Base-by-base conservation (phyloP, 2,113 vertebrate species). In the Erpornis zantholeuca region DNA sequence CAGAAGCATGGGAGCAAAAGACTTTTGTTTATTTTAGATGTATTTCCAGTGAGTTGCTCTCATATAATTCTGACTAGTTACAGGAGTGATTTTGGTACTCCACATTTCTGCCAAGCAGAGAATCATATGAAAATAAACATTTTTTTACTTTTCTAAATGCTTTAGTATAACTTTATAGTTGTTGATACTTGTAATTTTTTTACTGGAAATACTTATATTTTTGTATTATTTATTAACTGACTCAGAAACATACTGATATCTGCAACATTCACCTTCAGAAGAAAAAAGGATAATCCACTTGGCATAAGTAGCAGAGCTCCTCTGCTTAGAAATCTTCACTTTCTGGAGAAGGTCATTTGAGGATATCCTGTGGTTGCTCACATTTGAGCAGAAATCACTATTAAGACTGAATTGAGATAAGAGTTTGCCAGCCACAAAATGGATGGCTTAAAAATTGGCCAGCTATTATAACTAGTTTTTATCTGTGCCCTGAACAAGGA, bases 391-490 rank as follows among this genome's bases (percentile, higher is more conserved):
- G 83, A 77, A 95, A 91, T 82, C 47, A 24, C 36, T n/a, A 2
- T 65, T 75, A 72, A 75, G 42, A 16, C 27, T 81, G 49, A 81
- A 29, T 3, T 69, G 66, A 90, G 85, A 73, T 94, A 96, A 95
- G 88, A 54, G 38, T 69, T 91, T 95, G 92, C 60, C 75, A 92
- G 66, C 35, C 56, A 49, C 81, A 75, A 92, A 96, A 95, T 68
- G 47, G 24, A 90, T 85, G 54, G n/a, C 66, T 93, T 88, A 73
- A 95, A 80, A 72, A 29, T 22, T 89, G 83, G 36, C 59, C 33
- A 49, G 25, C 35, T 88, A 0, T 53, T 69, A 47, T 16, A 70
- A 14, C 17, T 65, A 2, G 2, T 21, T 72, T 84, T 84, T 83
- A 50, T 83, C 82, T 47, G 59, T 75, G 80, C 44, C 25, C 52